phyloP scores from a whole-genome alignment of 2,888 invertebrate species.

The Amphipyra tragopoginis region DNA sequence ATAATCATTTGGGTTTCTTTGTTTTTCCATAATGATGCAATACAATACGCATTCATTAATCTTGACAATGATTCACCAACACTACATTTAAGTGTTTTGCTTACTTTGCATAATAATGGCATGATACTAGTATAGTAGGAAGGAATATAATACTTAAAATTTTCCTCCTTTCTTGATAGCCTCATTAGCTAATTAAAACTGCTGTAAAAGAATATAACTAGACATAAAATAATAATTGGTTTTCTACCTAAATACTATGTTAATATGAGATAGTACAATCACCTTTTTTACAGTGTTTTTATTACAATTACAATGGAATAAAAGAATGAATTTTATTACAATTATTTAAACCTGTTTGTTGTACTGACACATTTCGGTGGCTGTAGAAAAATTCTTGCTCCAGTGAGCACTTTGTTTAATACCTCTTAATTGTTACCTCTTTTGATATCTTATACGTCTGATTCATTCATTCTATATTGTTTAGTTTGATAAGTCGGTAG shows the following conservation, averaged over 20 bases:
- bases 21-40: slow-evolving; percentile 39
- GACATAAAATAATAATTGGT: no score
- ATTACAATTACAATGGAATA: slow-evolving; percentile 41
- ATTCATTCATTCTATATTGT: slow-evolving; percentile 38
- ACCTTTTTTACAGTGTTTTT: slow-evolving; percentile 26
- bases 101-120: slow-evolving; percentile 26
- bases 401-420: slow-evolving; percentile 46
- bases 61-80: slow-evolving; percentile 39
- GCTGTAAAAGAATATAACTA: neutral
- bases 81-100: slow-evolving; percentile 28
- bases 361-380: slow-evolving; percentile 34
- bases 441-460: slow-evolving; percentile 34
- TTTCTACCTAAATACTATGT: neutral
- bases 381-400: slow-evolving; percentile 50
- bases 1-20: slow-evolving; percentile 24
- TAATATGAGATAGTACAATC: slow-evolving; percentile 2
- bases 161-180: no score
- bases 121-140: neutral
- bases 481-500: slow-evolving; percentile 6
- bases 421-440: slow-evolving; percentile 37
- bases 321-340: slow-evolving; percentile 54
- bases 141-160: no score
- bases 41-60: slow-evolving; percentile 24
- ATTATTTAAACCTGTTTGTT: slow-evolving; percentile 56
- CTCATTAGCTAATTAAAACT: no score